A percentile compares a stretch with the other conserved stretches of the same genome.
phyloP scores from a whole-genome alignment of 2,888 invertebrate genomes.

The Clistopyga incitator region DNA sequence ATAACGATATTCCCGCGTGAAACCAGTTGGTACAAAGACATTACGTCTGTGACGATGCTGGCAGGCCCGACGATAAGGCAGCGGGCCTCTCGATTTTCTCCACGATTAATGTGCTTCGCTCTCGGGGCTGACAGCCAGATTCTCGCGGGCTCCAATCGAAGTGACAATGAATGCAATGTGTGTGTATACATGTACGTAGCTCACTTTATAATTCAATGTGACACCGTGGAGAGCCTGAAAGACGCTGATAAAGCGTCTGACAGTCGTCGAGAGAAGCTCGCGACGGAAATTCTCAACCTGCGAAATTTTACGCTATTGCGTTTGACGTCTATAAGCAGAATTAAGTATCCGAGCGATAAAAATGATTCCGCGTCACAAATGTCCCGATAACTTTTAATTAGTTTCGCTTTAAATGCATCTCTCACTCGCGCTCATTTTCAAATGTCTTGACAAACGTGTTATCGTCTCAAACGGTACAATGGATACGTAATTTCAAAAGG shows the following conservation, averaged over 20 bases:
- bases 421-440: too few relatives aligned
- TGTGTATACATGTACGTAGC: slow-evolving; percentile 11
- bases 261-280: slow-evolving; percentile 1
- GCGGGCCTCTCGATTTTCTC: slow-evolving; percentile 31
- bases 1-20: not conserved
- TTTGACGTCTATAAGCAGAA: not conserved
- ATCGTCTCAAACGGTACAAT: not conserved
- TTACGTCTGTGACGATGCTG: slow-evolving; percentile 49
- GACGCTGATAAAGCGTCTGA: slow-evolving; percentile 23
- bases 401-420: slow-evolving; percentile 5
- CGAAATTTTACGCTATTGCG: not conserved
- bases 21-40: slow-evolving; percentile 59
- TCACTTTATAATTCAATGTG: slow-evolving; percentile 38
- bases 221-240: slow-evolving; percentile 31
- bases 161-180: slow-evolving; percentile 34
- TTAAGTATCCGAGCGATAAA: not conserved
- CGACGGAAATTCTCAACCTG: not conserved
- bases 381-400: slow-evolving; percentile 15
- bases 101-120: slow-evolving; percentile 25
- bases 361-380: slow-evolving; percentile 3
- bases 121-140: slow-evolving; percentile 4
- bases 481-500: not conserved
- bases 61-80: slow-evolving; percentile 46
- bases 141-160: slow-evolving; percentile 41
- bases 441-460: not conserved